phyloP scores from a whole-genome alignment of 2,888 invertebrate genomes.

The Coenonympha arcania region DNA sequence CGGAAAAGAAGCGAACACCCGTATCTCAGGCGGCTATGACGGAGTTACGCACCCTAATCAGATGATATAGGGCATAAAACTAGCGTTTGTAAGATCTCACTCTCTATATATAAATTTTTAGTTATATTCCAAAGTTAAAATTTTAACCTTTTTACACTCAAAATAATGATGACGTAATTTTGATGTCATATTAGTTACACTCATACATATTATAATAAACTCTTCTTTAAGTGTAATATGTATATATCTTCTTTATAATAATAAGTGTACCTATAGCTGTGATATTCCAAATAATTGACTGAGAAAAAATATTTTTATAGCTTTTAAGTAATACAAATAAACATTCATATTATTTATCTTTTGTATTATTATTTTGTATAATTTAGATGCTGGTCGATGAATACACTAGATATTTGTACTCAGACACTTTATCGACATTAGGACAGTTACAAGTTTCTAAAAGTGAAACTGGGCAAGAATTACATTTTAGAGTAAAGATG shows the following conservation, averaged over 20 bases:
- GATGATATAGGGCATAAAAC: constrained; percentile 44
- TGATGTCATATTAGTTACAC: too few relatives aligned
- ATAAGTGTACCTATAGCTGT: constrained; percentile 49
- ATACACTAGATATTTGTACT: too few relatives aligned
- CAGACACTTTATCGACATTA: too few relatives aligned
- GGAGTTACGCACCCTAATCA: constrained; percentile 54
- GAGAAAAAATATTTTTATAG: constrained; percentile 52
- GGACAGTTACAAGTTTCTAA: too few relatives aligned
- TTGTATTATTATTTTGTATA: constrained; percentile 7
- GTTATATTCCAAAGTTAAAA: constrained; percentile 24
- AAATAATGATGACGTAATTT: too few relatives aligned
- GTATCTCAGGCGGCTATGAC: constrained; percentile 58
- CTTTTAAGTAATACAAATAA: constrained; percentile 30
- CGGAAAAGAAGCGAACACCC: constrained; percentile 57
- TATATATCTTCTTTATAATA: constrained; percentile 12
- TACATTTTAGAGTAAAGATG: too few relatives aligned
- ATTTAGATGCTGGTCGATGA: too few relatives aligned
- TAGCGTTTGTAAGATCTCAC: constrained; percentile 27
- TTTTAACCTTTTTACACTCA: constrained; percentile 8
- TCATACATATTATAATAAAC: too few relatives aligned
- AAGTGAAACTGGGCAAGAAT: too few relatives aligned
- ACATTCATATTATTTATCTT: constrained; percentile 6
- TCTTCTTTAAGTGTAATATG: too few relatives aligned
- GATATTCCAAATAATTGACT: constrained; percentile 58
- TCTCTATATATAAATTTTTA: constrained; percentile 28